A percentile compares a stretch with the other conserved stretches of the same genome.
Evolutionary conservation across 2,113 vertebrate species (phyloP).

Genomic region (Neotoma lepida): DNA sequence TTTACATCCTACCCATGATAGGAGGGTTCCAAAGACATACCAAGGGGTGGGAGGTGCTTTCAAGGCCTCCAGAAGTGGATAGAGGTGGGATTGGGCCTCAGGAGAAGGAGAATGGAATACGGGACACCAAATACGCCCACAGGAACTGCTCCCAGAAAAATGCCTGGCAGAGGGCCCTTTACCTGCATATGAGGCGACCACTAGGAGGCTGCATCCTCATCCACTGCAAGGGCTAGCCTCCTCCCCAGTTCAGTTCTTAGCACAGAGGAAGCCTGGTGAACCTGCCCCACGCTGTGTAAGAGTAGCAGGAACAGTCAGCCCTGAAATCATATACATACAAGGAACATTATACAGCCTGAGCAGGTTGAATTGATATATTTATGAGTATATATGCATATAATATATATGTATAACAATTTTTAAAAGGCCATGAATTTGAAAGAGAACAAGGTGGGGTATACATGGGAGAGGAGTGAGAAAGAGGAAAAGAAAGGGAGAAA

Average conservation of each 20-base stretch:
- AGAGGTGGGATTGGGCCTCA: background rate
- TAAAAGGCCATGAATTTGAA: background rate
- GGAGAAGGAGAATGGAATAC: too few relatives aligned
- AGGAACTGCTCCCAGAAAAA: background rate
- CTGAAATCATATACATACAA: background rate
- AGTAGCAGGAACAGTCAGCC: background rate
- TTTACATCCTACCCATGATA: background rate
- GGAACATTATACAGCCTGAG: background rate
- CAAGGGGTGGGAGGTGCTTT: background rate
- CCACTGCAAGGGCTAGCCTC: too few relatives aligned
- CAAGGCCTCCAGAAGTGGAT: background rate
- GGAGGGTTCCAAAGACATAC: background rate
- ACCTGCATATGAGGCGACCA: background rate
- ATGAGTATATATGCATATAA: background rate
- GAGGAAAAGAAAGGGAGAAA: background rate
- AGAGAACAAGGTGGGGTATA: background rate
- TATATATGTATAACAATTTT: background rate
- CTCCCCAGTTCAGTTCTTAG: background rate
- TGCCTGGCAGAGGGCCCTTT: background rate
- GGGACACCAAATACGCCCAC: background rate
- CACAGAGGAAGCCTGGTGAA: background rate
- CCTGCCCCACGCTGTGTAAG: background rate
- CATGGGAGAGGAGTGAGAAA: background rate
- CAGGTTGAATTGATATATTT: background rate
- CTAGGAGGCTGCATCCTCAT: background rate